These are phyloP conservation scores for Odontocerum albicorne DNA, from an alignment of 2,888 invertebrate species.

Conservation along the genomic window DNA sequence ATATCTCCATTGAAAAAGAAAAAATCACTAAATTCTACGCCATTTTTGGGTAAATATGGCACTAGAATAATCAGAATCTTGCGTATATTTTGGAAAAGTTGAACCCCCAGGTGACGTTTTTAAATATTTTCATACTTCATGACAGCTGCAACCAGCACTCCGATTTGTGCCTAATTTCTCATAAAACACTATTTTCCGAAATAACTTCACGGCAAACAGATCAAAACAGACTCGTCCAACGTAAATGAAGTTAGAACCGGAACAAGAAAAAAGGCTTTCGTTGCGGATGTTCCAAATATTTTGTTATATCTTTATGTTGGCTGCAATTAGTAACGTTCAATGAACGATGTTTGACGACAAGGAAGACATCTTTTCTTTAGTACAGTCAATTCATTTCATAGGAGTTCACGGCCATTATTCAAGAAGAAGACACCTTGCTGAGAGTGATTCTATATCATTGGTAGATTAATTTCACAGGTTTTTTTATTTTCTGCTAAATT, in stretches of 20 bases:
- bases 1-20: conserved; percentile 46
- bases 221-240: conserved; percentile 11
- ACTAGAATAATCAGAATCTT: not conserved
- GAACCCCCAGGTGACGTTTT: not conserved
- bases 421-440: too few species aligned
- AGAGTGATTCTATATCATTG: too few species aligned
- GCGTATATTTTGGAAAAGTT: not conserved
- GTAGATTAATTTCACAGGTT: too few species aligned
- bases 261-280: conserved; percentile 14
- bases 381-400: too few species aligned
- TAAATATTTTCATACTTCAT: not conserved
- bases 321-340: not conserved
- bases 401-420: too few species aligned
- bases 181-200: conserved; percentile 46
- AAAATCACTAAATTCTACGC: conserved; percentile 20
- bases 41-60: conserved; percentile 18
- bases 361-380: too few species aligned
- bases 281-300: conserved; percentile 4
- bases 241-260: conserved; percentile 29
- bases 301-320: not conserved
- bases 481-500: too few species aligned
- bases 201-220: conserved; percentile 54
- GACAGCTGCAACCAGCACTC: not conserved
- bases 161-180: conserved; percentile 50
- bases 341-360: not conserved